Evolutionary conservation across 1,140 invertebrate species (phyloP).

Genomic region (Grapholita molesta): DNA sequence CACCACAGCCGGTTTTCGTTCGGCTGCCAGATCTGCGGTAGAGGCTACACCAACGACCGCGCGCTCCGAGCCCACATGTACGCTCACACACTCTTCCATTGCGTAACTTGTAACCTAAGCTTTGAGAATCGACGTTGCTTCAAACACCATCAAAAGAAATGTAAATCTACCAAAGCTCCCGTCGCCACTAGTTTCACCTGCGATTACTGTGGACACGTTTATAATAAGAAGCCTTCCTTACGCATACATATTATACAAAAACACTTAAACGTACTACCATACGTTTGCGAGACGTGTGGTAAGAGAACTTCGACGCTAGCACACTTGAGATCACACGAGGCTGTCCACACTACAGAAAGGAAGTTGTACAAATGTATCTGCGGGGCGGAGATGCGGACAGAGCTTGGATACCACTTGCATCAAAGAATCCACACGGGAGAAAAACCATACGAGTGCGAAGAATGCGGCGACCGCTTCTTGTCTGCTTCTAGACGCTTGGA

Average conservation of each 20-base stretch:
- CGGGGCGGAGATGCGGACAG: slow-evolving; percentile 50
- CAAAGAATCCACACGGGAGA: slow-evolving; percentile 84
- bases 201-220: slow-evolving; percentile 55
- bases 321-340: slow-evolving; percentile 61
- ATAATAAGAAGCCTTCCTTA: slow-evolving; percentile 60
- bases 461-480: slow-evolving; percentile 80
- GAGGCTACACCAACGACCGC: slow-evolving; percentile 41
- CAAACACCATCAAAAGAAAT: slow-evolving; percentile 42
- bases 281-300: slow-evolving; percentile 59
- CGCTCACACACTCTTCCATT: slow-evolving; percentile 51
- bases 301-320: slow-evolving; percentile 64
- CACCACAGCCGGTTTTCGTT: slow-evolving; percentile 25
- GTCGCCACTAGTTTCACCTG: slow-evolving; percentile 42
- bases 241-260: slow-evolving; percentile 68
- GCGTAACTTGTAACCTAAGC: slow-evolving; percentile 37
- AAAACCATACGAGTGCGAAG: slow-evolving; percentile 85
- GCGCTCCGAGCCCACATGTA: slow-evolving; percentile 47
- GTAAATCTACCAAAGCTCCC: slow-evolving; percentile 21
- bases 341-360: slow-evolving; percentile 51
- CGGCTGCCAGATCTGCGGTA: slow-evolving; percentile 42
- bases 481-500: slow-evolving; percentile 62
- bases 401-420: slow-evolving; percentile 57
- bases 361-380: slow-evolving; percentile 62
- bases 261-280: slow-evolving; percentile 64
- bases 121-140: slow-evolving; percentile 58